Conservation (phyloP, 1,140 invertebrate genomes). For the Telenomus remus region DNA sequence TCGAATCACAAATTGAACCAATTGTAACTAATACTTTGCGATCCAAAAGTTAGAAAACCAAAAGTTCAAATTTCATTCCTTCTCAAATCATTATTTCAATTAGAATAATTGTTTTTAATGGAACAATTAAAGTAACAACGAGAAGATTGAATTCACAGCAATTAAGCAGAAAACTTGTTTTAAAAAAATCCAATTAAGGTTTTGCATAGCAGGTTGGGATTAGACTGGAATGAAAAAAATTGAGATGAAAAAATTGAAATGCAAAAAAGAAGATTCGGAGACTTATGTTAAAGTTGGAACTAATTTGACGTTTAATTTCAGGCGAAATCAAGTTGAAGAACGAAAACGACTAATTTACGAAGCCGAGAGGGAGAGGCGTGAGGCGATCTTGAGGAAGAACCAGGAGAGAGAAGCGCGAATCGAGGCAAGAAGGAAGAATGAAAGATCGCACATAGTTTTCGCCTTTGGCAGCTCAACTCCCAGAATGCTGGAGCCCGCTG, state of each 20-base stretch:
- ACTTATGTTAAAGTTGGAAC: not conserved
- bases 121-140: too few relatives aligned
- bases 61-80: too few relatives aligned
- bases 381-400: slow-evolving; percentile 89
- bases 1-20: not conserved
- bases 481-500: slow-evolving; percentile 87
- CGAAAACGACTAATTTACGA: slow-evolving; percentile 90
- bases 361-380: slow-evolving; percentile 87
- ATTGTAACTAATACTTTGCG: too few relatives aligned
- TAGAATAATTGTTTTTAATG: too few relatives aligned
- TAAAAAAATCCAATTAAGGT: too few relatives aligned
- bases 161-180: too few relatives aligned
- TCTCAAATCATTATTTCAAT: too few relatives aligned
- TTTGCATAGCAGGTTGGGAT: too few relatives aligned
- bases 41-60: too few relatives aligned
- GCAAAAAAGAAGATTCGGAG: not conserved
- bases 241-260: not conserved
- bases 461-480: slow-evolving; percentile 93
- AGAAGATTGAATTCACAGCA: too few relatives aligned
- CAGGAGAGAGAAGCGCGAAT: slow-evolving; percentile 88
- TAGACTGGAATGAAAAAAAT: not conserved
- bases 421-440: slow-evolving; percentile 83
- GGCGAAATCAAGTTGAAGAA: slow-evolving; percentile 85
- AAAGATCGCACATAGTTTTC: slow-evolving; percentile 81
- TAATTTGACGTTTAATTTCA: slow-evolving; percentile 35